Evolutionary conservation across 2,888 invertebrate genomes (phyloP), one percentile per base, ranked within the genome.

Genomic region (Malthinus seriepunctatus): DNA sequence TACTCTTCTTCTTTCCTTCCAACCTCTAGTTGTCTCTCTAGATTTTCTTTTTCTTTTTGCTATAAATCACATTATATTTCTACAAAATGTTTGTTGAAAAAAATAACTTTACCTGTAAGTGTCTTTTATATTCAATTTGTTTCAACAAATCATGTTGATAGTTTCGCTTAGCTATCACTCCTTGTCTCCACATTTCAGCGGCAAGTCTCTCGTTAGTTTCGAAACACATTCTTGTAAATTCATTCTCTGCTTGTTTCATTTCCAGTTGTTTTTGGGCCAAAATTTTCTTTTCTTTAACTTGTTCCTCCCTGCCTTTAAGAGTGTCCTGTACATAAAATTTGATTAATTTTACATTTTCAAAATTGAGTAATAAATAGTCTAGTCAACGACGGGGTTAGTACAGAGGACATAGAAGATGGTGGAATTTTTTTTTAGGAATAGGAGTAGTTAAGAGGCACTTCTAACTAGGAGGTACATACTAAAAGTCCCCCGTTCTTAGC

Each of bases 121-220:
- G 10, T 52, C 73, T 72, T 46, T 74, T 76, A 61, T 77, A 76
- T 53, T 78, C 75, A 37, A 79, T 78, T 66, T 80, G 80, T 55
- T 76, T 70, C 42, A 69, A 65, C 23, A 79, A 63, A 59, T 79
- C 79, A 5, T 76, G 69, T 10, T 73, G 62, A 56, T 79, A 79
- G 55, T 76, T 71, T 11, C 64, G 56, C 31, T 64, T 65, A 32
- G 71, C 73, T 47, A 73, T 67, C 4, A 55, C 53, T 54, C 72
- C 68, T 54, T 73, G 57, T 32, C 75, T 63, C 10, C 71, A 72
- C 52, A 73, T 68, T 63, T 79, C 78, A 3, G 69, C 71, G 57
- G 72, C 71, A 23, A 79, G 63, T 35, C 73, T 62, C 33, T 67
- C 66, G 57, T 79, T 76, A 8, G 71, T 72, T 51, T 77, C 75